A percentile compares a stretch with the other conserved stretches of the same genome.
These are phyloP conservation scores for Phortica okadai DNA, from an alignment of 2,888 invertebrate species.

Conservation along the genomic window DNA sequence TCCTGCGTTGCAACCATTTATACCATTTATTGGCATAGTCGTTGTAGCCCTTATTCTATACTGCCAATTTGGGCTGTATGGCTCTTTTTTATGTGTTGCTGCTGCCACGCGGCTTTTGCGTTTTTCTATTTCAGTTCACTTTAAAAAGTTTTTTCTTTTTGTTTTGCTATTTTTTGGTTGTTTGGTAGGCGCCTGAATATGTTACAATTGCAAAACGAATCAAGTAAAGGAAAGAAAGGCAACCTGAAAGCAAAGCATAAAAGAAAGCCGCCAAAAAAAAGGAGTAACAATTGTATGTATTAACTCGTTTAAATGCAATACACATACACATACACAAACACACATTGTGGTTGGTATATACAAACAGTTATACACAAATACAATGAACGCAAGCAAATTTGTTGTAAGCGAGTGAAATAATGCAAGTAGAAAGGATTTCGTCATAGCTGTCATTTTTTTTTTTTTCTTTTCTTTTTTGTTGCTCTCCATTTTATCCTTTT, in stretches of 20 bases:
- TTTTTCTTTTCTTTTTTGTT: conserved; percentile 24
- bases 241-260: not conserved
- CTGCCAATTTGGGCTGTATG: not conserved
- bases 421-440: conserved; percentile 46
- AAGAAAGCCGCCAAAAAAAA: not conserved
- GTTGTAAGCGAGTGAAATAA: conserved; percentile 47
- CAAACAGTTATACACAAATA: conserved; percentile 7
- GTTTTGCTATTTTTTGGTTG: not conserved
- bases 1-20: not conserved
- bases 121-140: conserved; percentile 60
- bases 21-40: not conserved
- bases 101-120: conserved; percentile 32
- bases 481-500: conserved; percentile 8
- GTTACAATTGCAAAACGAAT: conserved; percentile 42
- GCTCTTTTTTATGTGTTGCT: not conserved
- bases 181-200: conserved; percentile 1
- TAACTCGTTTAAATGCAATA: not conserved
- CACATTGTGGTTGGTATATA: not conserved
- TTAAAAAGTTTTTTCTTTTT: conserved; percentile 29
- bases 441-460: conserved; percentile 41
- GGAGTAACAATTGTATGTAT: conserved; percentile 24
- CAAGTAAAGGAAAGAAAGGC: conserved; percentile 46
- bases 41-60: not conserved
- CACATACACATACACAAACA: conserved; percentile 29
- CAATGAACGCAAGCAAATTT: conserved; percentile 55